A percentile compares a stretch with the other conserved stretches of the same genome.
These are phyloP conservation scores for Meteorus cinctellus DNA, from an alignment of 2,888 invertebrate genomes.

Conservation along the genomic window DNA sequence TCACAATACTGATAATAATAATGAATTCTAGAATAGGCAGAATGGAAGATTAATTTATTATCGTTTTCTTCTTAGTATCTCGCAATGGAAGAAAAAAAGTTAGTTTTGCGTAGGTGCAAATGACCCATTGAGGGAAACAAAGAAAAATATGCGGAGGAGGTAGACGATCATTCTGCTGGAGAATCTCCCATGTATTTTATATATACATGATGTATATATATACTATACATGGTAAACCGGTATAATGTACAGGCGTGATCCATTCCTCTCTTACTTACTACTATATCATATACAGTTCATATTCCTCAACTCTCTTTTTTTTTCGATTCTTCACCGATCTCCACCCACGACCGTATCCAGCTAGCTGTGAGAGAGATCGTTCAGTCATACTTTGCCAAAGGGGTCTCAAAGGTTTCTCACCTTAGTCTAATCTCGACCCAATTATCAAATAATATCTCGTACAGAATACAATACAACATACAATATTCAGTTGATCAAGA, in stretches of 20 bases:
- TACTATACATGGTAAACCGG: slow-evolving; percentile 52
- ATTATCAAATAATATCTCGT: slow-evolving; percentile 22
- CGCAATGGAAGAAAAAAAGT: not conserved
- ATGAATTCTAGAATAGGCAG: not conserved
- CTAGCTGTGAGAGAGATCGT: slow-evolving; percentile 37
- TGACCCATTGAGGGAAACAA: slow-evolving; percentile 42
- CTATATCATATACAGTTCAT: slow-evolving; percentile 39
- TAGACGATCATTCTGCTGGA: slow-evolving; percentile 44
- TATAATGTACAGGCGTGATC: slow-evolving; percentile 53
- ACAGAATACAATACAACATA: slow-evolving; percentile 4
- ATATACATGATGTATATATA: not conserved
- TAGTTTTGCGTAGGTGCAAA: slow-evolving; percentile 39
- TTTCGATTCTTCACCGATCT: slow-evolving; percentile 20
- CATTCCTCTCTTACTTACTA: slow-evolving; percentile 47
- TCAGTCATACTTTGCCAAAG: slow-evolving; percentile 34
- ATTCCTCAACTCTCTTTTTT: slow-evolving; percentile 18
- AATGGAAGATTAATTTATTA: slow-evolving; percentile 14
- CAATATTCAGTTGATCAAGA: slow-evolving; percentile 17
- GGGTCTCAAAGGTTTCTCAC: not conserved
- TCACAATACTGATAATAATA: too few relatives aligned
- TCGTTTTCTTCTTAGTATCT: not conserved
- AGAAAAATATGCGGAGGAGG: slow-evolving; percentile 29
- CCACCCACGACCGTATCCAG: slow-evolving; percentile 38
- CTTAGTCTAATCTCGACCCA: slow-evolving; percentile 14
- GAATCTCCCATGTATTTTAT: slow-evolving; percentile 18